Percentiles rank a stretch among this genome's conserved stretches.
These are phyloP conservation scores for Eclectus roratus DNA, from an alignment of 2,113 vertebrate species.

Conservation along the genomic window DNA sequence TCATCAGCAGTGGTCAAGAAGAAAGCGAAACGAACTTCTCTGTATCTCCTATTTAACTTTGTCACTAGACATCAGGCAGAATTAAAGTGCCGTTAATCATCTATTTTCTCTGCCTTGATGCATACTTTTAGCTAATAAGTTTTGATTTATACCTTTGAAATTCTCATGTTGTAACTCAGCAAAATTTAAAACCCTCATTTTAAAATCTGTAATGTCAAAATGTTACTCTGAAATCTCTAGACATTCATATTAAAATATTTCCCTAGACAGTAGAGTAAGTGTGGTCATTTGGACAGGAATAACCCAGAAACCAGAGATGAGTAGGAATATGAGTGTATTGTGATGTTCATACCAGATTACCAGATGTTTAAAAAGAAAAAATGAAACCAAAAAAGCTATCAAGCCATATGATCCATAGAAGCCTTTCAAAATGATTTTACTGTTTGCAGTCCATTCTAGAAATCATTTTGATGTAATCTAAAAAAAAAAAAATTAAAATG, in stretches of 20 bases:
- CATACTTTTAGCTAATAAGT: not conserved
- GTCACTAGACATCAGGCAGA: not conserved
- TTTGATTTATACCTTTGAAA: not conserved
- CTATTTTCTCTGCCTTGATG: not conserved
- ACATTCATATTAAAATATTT: not conserved
- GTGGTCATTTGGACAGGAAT: not conserved
- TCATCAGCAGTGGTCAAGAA: not conserved
- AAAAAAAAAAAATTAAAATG: not conserved
- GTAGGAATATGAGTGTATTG: not conserved
- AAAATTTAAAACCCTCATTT: not conserved
- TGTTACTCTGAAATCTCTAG: not conserved
- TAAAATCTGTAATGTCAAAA: not conserved
- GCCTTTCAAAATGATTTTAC: not conserved
- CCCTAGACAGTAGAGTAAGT: not conserved
- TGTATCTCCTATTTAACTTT: not conserved
- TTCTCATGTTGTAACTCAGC: not conserved
- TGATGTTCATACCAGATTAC: not conserved
- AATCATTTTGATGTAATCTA: constrained; percentile 8
- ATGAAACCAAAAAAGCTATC: not conserved
- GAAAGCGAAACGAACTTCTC: not conserved
- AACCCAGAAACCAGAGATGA: not conserved
- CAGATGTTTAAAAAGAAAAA: not conserved
- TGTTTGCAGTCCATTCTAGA: not conserved
- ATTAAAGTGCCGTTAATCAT: not conserved
- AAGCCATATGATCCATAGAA: not conserved